A percentile compares a stretch with the other conserved stretches of the same genome.
Evolutionary conservation across 2,888 invertebrate species (phyloP).

Genomic region (Trachelus tabidus): DNA sequence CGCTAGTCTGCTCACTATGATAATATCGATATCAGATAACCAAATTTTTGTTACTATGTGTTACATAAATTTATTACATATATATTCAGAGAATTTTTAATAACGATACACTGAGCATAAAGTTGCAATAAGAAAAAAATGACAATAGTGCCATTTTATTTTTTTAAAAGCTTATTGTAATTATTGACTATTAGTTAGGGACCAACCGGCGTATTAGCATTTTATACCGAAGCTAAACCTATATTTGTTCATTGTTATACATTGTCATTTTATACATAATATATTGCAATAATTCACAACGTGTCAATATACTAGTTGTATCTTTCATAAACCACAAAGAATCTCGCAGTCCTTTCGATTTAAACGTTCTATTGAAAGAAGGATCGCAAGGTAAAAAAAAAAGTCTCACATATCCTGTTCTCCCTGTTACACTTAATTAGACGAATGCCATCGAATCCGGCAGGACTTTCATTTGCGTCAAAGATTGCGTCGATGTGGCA

Average conservation of each 20-base stretch:
- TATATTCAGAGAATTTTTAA: constrained; percentile 9
- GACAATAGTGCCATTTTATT: constrained; percentile 41
- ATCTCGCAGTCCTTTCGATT: no score
- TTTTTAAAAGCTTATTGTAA: constrained; percentile 28
- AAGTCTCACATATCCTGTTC: no score
- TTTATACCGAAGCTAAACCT: constrained; percentile 24
- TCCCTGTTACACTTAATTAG: no score
- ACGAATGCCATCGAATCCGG: no score
- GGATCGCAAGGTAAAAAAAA: no score
- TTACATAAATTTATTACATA: constrained; percentile 11
- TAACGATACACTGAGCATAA: constrained; percentile 8
- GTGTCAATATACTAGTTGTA: no score
- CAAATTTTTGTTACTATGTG: constrained; percentile 18
- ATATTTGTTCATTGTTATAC: constrained; percentile 11
- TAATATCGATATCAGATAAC: constrained; percentile 19
- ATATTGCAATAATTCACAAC: constrained; percentile 28
- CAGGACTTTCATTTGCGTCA: no score
- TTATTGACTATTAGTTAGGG: constrained; percentile 33
- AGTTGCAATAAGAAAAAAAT: constrained; percentile 13
- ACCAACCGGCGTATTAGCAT: constrained; percentile 37
- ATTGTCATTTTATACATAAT: constrained; percentile 36
- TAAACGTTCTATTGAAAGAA: no score
- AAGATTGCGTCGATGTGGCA: no score
- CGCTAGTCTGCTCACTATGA: constrained; percentile 17
- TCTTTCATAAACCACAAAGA: no score